Evolutionary conservation across 2,888 invertebrate species (phyloP).

Genomic region (Cerastis leucographa): DNA sequence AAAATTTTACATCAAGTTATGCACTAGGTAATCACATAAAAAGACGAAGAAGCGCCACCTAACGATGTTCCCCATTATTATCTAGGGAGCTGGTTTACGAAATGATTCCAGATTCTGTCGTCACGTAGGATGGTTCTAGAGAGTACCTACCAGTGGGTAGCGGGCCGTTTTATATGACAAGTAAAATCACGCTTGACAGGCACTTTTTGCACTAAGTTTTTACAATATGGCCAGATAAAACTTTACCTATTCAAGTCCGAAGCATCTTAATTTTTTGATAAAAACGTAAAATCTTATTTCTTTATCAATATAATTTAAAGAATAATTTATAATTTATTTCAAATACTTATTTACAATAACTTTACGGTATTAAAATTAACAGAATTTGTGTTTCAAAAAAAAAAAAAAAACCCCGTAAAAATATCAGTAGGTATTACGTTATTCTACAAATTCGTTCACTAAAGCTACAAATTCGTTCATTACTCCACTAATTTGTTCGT

Average conservation of each 20-base stretch:
- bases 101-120: neutral
- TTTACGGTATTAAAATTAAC: neutral
- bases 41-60: constrained; percentile 21
- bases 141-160: neutral
- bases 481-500: neutral
- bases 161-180: neutral
- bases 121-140: neutral
- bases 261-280: neutral
- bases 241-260: too few species aligned
- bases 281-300: neutral
- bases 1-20: too few species aligned
- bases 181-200: neutral
- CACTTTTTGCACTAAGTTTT: too few species aligned
- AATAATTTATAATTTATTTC: neutral
- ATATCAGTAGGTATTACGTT: neutral
- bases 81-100: neutral
- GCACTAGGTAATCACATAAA: too few species aligned
- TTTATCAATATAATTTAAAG: neutral
- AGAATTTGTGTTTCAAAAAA: neutral
- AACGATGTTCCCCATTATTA: neutral
- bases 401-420: neutral
- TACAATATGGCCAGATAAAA: neutral
- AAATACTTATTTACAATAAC: neutral
- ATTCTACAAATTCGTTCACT: neutral
- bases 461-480: neutral